These are phyloP conservation scores for Druon quercuslanigerum DNA, from an alignment of 1,140 invertebrate species.

Conservation along the genomic window DNA sequence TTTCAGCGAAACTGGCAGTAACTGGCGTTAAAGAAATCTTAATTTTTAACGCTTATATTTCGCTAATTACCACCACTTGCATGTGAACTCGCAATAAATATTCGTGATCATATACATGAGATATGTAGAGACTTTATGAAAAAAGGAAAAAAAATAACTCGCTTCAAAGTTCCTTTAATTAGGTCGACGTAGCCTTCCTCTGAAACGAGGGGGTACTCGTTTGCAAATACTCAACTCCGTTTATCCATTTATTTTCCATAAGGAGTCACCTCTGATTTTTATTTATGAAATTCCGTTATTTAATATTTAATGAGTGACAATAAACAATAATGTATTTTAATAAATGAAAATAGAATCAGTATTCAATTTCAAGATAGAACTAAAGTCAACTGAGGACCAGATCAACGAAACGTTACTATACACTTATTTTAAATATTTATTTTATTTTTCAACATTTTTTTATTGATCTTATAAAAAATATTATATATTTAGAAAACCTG, in stretches of 20 bases:
- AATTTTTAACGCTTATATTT: slow-evolving; percentile 54
- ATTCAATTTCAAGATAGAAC: too few species aligned
- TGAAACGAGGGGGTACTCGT: slow-evolving; percentile 18
- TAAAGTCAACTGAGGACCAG: too few species aligned
- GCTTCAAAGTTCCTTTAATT: slow-evolving; percentile 54
- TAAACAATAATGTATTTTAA: too few species aligned
- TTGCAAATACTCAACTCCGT: slow-evolving; percentile 11
- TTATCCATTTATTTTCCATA: slow-evolving; percentile 3
- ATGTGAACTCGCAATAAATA: slow-evolving; percentile 61
- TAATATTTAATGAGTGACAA: too few species aligned
- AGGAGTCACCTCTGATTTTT: neutral
- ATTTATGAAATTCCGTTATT: too few species aligned
- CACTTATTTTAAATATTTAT: too few species aligned
- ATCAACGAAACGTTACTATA: too few species aligned
- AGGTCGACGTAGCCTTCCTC: slow-evolving; percentile 42
- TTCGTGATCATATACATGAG: slow-evolving; percentile 58
- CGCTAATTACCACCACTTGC: slow-evolving; percentile 58
- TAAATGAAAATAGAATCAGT: too few species aligned
- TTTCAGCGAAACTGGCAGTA: slow-evolving; percentile 45
- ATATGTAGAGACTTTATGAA: slow-evolving; percentile 45
- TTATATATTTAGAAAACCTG: too few species aligned
- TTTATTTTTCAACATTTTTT: too few species aligned
- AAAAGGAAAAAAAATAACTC: slow-evolving; percentile 33
- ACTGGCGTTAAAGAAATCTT: slow-evolving; percentile 47
- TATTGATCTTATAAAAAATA: too few species aligned